A percentile compares a stretch with the other conserved stretches of the same genome.
These are phyloP conservation scores for Salmo trutta DNA, from an alignment of 2,797 vertebrate species.

Conservation along the genomic window DNA sequence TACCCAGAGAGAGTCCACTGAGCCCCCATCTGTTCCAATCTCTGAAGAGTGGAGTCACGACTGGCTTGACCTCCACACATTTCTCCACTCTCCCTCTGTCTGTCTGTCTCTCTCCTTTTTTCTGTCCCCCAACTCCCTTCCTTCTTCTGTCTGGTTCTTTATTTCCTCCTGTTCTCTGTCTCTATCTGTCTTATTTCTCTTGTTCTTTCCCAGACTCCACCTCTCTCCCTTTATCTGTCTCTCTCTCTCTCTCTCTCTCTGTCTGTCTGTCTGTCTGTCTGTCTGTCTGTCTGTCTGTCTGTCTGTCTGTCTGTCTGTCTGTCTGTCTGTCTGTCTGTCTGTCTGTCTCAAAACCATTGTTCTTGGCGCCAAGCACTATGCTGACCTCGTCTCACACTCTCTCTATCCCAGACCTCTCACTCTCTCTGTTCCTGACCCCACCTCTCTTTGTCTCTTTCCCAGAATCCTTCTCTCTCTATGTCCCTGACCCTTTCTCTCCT, in stretches of 20 bases:
- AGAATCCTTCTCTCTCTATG: constrained; percentile 18
- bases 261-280: constrained; percentile 30
- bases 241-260: constrained; percentile 29
- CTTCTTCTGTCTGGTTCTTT: no score
- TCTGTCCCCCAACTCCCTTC: neutral
- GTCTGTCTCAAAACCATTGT: constrained; percentile 16
- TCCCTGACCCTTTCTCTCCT: constrained; percentile 22
- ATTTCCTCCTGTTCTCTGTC: neutral
- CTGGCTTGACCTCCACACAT: constrained; percentile 60
- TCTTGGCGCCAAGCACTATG: neutral
- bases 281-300: constrained; percentile 35
- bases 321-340: constrained; percentile 39
- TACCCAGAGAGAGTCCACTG: constrained; percentile 51
- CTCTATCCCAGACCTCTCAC: constrained; percentile 32
- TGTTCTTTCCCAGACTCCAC: neutral
- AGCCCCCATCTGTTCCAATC: constrained; percentile 70
- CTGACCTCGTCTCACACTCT: constrained; percentile 54
- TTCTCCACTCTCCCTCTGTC: neutral
- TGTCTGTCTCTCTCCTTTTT: neutral
- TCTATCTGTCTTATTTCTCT: constrained; percentile 3
- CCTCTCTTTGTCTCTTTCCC: neutral
- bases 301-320: neutral
- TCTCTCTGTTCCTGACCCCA: neutral
- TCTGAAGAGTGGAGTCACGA: constrained; percentile 75
- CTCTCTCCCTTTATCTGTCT: neutral